Evolutionary conservation across 2,797 vertebrate genomes (phyloP).

Genomic region (Lepus townsendii): DNA sequence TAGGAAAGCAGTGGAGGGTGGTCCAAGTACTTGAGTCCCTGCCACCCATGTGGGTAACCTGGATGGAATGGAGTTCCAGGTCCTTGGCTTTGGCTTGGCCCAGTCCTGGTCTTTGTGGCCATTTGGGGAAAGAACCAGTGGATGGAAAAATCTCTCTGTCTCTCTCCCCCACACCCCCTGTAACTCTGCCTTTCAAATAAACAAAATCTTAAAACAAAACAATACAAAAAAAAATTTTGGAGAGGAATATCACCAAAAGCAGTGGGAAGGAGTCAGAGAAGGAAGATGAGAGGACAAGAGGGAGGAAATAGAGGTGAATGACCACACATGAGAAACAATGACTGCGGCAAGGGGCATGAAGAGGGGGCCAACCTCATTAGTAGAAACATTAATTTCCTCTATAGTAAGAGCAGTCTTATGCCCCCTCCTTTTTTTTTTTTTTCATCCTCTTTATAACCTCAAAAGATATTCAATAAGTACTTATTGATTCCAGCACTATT

Average conservation of each 20-base stretch:
- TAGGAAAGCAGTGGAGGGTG: too few species aligned
- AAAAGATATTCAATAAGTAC: neutral
- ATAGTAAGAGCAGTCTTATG: neutral
- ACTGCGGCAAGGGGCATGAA: neutral
- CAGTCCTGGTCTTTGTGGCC: too few species aligned
- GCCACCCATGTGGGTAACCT: too few species aligned
- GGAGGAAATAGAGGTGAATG: neutral
- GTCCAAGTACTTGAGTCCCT: too few species aligned
- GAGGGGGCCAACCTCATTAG: neutral
- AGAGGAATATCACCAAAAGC: neutral
- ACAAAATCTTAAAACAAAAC: too few species aligned
- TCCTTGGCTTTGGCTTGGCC: too few species aligned
- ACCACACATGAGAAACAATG: neutral
- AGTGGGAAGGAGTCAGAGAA: neutral
- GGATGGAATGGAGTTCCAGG: too few species aligned
- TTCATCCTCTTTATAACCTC: neutral
- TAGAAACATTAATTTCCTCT: neutral
- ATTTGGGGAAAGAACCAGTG: too few species aligned
- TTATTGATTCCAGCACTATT: neutral
- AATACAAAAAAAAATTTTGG: too few species aligned
- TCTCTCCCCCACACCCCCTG: too few species aligned
- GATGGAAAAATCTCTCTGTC: too few species aligned
- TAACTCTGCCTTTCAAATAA: too few species aligned
- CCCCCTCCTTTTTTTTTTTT: neutral
- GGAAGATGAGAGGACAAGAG: slow-evolving; percentile 15